Evolutionary conservation across 2,797 vertebrate genomes (phyloP).

Genomic region (Falco cherrug): DNA sequence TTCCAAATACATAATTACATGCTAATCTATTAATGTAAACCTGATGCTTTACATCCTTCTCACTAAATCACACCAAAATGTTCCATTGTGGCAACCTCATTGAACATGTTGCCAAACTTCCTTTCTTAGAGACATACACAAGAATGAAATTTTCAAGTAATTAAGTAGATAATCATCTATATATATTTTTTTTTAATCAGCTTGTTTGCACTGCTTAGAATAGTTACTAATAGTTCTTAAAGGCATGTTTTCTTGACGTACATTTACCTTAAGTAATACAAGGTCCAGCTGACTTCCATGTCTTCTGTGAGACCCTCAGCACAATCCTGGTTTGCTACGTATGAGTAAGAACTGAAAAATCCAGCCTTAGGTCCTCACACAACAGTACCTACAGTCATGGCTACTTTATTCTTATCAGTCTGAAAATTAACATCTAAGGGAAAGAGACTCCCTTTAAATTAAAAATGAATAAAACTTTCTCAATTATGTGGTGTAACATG

Average conservation of each 20-base stretch:
- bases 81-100: not conserved
- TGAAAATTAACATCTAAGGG: not conserved
- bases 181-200: not conserved
- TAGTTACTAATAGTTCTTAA: not conserved
- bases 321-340: not conserved
- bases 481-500: not conserved
- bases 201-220: not conserved
- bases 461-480: not conserved
- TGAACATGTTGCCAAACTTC: not conserved
- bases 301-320: not conserved
- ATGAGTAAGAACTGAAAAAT: not conserved
- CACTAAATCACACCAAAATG: not conserved
- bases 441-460: not conserved
- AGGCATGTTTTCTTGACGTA: not conserved
- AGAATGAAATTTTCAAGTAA: not conserved
- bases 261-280: not conserved
- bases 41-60: not conserved
- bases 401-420: not conserved
- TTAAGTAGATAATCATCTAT: not conserved
- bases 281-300: not conserved
- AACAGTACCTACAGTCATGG: not conserved
- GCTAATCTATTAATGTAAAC: slow-evolving; percentile 22
- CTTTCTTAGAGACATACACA: not conserved
- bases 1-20: not conserved
- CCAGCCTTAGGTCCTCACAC: not conserved